Conservation (phyloP, 2,113 vertebrate species). For the Calidris pygmaea region DNA sequence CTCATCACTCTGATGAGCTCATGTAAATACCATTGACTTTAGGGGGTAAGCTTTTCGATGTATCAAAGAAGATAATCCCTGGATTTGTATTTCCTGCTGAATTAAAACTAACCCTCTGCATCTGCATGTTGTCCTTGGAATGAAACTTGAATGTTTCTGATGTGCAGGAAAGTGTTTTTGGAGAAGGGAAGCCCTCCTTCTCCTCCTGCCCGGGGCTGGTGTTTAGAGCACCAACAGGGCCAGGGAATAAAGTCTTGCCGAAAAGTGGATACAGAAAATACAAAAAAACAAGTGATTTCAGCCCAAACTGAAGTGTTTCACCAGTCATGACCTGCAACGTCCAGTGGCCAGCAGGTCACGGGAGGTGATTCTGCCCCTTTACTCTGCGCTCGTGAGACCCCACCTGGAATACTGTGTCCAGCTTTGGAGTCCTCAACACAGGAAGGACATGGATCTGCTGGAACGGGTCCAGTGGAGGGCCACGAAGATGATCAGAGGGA, state of each 20-base stretch:
- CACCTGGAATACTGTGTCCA: too few species aligned
- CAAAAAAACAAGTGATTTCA: background rate
- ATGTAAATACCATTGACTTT: background rate
- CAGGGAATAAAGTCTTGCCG: background rate
- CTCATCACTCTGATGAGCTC: background rate
- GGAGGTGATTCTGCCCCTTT: too few species aligned
- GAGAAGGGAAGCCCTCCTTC: background rate
- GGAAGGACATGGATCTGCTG: too few species aligned
- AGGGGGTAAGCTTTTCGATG: background rate
- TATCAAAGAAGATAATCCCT: background rate
- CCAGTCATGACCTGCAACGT: background rate
- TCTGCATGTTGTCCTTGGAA: background rate
- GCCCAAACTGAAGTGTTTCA: accelerated
- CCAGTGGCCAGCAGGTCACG: background rate
- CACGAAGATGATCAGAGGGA: too few species aligned
- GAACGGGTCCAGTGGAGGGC: too few species aligned
- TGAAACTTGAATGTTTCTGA: background rate
- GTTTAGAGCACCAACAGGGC: background rate
- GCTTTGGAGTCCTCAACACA: too few species aligned
- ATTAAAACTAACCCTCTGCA: background rate
- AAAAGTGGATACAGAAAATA: background rate
- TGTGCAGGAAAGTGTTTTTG: background rate
- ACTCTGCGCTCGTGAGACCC: too few species aligned
- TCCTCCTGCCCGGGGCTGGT: background rate
- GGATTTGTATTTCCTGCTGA: background rate